Base-by-base conservation (phyloP, 2,888 invertebrate species). In the Amiota mariae region DNA sequence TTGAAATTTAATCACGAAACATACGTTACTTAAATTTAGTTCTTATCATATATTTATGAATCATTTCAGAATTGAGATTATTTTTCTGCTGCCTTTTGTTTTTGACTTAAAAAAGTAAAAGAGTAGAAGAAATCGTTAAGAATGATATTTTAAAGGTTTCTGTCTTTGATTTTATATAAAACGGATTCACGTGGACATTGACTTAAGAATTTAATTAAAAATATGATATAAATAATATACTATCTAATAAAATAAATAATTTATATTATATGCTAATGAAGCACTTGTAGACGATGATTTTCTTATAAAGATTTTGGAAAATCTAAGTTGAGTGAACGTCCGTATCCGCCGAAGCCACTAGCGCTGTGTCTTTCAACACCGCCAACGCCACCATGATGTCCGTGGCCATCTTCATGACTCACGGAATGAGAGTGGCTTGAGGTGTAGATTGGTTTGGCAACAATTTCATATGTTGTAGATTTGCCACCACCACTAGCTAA, bases 381-480 rank as follows among this genome's bases (percentile, higher is more conserved):
- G 1, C 76, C 77, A 72, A 77, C 82, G 73, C 85, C 85, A 9
- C 79, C 75, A 11, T 77, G 80, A 0, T 91, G 91, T 2, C 79
- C 83, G 70, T 92, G 92, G 0, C 90, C 91, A 72, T 93, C 93
- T 76, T 93, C 93, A 80, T 93, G 92, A 6, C 91, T 92, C 0
- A 92, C 91, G 0, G 93, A 93, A 72, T 93, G 93, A 0, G 91
- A 91, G 73, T 93, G 92, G 6, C 91, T 91, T 46, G 93, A 93
- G 1, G 93, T 92, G 87, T 95, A 95, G 0, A 96, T 91, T 0
- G 96, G 96, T 81, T 96, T 96, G 59, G 95, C 93, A 9, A 96
- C 94, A 76, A 96, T 95, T 90, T 96, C 96, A 86, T 96, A 96
- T 0, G 95, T 95, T 10, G 95, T 95, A 11, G 94, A 92, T 84